These are phyloP conservation scores for Enteromius fasciolatus DNA, from an alignment of 2,797 vertebrate genomes.

Conservation along the genomic window DNA sequence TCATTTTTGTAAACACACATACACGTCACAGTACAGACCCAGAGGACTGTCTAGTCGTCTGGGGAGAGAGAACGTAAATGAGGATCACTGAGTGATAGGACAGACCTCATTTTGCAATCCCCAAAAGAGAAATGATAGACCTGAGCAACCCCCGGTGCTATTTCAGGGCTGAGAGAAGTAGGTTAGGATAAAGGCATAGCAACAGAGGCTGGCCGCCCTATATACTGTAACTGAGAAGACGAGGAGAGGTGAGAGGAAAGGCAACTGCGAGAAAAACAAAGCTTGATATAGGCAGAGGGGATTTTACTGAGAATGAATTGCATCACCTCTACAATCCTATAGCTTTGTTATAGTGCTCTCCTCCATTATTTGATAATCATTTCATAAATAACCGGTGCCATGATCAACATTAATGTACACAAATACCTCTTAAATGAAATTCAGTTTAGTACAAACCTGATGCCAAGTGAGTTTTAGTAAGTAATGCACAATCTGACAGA, in stretches of 20 bases:
- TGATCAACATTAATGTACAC: neutral
- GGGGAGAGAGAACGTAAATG: conserved; percentile 41
- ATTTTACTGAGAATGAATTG: neutral
- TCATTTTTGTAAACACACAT: conserved; percentile 37
- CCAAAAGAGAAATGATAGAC: conserved; percentile 66
- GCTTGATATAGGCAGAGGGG: conserved; percentile 17
- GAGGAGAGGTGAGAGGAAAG: conserved; percentile 46
- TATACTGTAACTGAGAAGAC: conserved; percentile 58
- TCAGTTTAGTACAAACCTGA: neutral
- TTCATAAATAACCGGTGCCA: neutral
- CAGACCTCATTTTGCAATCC: conserved; percentile 71
- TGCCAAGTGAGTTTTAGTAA: neutral
- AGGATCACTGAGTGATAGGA: conserved; percentile 51
- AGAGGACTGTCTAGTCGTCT: conserved; percentile 38
- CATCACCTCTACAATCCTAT: neutral
- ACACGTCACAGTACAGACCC: conserved; percentile 41
- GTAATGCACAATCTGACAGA: neutral
- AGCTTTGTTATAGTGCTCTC: neutral
- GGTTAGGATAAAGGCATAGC: conserved; percentile 72
- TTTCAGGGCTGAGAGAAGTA: conserved; percentile 77
- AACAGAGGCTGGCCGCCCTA: conserved; percentile 58
- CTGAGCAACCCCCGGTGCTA: conserved; percentile 69
- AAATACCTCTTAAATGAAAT: neutral
- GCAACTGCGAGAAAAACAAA: conserved; percentile 32
- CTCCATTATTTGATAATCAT: neutral